phyloP scores from a whole-genome alignment of 2,113 vertebrate species.

The Thermophis baileyi region DNA sequence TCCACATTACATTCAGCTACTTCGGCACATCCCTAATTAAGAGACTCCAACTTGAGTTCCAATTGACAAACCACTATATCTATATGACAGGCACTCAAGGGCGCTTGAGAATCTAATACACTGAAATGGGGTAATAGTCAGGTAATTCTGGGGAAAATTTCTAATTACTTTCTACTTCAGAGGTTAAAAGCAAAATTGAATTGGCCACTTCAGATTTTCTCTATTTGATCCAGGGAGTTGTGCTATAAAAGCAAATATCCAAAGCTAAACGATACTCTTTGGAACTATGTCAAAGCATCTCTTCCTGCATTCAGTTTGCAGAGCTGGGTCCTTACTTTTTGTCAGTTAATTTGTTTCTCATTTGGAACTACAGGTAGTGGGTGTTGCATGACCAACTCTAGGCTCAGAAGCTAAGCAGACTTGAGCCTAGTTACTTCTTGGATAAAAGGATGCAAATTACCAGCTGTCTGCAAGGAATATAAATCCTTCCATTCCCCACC shows the following conservation, averaged over 20 bases:
- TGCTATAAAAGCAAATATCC: neutral
- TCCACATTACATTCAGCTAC: constrained; percentile 45
- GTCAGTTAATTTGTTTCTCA: neutral
- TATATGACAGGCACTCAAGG: constrained; percentile 43
- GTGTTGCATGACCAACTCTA: neutral
- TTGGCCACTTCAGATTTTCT: constrained; percentile 25
- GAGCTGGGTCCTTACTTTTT: neutral
- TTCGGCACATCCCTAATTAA: constrained; percentile 60
- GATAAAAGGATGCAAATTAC: no score
- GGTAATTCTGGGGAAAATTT: constrained; percentile 48
- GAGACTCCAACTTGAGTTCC: constrained; percentile 46
- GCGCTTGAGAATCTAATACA: constrained; percentile 42
- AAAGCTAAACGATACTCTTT: neutral
- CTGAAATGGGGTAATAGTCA: constrained; percentile 35
- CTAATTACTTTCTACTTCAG: constrained; percentile 50
- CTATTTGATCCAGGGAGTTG: constrained; percentile 3
- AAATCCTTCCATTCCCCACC: no score
- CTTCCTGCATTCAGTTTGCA: neutral
- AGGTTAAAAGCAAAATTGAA: constrained; percentile 46
- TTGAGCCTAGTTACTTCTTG: neutral
- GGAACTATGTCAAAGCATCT: neutral
- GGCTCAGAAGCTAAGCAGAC: neutral
- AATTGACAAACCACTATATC: constrained; percentile 53
- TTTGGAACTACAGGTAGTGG: neutral
- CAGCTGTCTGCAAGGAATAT: no score